Evolutionary conservation across 1,140 invertebrate genomes (phyloP).

Genomic region (Drosophila nannoptera): DNA sequence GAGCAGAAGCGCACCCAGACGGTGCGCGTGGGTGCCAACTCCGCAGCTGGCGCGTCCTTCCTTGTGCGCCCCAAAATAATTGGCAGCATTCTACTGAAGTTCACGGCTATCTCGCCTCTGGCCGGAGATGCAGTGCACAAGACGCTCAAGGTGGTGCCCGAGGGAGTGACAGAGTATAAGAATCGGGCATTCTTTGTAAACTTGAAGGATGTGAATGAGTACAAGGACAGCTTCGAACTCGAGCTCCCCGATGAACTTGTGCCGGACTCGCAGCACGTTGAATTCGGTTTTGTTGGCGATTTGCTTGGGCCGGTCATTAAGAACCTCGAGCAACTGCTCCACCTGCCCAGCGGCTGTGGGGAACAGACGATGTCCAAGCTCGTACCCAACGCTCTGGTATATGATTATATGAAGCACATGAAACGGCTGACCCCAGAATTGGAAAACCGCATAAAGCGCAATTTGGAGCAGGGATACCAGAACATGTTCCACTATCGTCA

Average conservation of each 20-base stretch:
- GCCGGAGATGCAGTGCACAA: conserved; percentile 87
- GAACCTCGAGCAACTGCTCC: conserved; percentile 87
- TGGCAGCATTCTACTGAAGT: conserved; percentile 87
- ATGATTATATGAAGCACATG: conserved; percentile 84
- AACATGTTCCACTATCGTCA: conserved; percentile 93
- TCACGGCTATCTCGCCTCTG: conserved; percentile 84
- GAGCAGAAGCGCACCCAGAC: conserved; percentile 82
- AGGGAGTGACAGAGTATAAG: conserved; percentile 88
- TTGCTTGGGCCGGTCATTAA: conserved; percentile 87
- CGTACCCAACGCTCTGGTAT: conserved; percentile 92
- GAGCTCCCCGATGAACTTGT: conserved; percentile 86
- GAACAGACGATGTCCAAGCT: conserved; percentile 97
- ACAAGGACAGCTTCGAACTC: conserved; percentile 83
- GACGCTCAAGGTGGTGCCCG: conserved; percentile 87
- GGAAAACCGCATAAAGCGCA: conserved; percentile 85
- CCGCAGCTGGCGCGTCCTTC: conserved; percentile 86
- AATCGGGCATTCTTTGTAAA: conserved; percentile 90
- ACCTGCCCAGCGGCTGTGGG: conserved; percentile 93
- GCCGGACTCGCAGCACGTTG: conserved; percentile 84
- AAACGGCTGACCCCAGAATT: conserved; percentile 80
- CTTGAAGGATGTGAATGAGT: conserved; percentile 81
- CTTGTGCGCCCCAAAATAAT: conserved; percentile 87
- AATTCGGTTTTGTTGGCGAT: conserved; percentile 88
- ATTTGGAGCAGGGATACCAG: conserved; percentile 94
- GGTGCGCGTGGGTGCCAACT: conserved; percentile 84